These are phyloP conservation scores for Aleiodes leptofemur DNA, from an alignment of 2,888 invertebrate species.

Conservation along the genomic window DNA sequence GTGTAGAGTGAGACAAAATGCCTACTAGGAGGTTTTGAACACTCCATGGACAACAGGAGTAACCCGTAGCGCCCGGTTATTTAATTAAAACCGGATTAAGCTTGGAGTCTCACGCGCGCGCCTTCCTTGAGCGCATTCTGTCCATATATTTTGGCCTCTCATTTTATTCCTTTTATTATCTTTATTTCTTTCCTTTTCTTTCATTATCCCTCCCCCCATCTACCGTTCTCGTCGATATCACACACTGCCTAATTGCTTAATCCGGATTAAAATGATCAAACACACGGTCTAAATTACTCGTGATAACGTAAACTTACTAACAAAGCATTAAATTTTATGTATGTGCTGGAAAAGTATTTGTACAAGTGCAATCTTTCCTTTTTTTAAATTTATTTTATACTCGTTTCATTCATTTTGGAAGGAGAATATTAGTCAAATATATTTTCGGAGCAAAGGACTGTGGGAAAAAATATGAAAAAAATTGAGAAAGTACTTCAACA, in stretches of 20 bases:
- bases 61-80: conserved; percentile 58
- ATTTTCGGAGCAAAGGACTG: too few relatives aligned
- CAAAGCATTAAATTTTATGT: conserved; percentile 2
- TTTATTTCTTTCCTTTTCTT: conserved; percentile 31
- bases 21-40: conserved; percentile 17
- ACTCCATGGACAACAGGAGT: conserved; percentile 19
- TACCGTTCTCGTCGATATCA: conserved; percentile 37
- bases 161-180: conserved; percentile 16
- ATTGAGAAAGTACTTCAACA: too few relatives aligned
- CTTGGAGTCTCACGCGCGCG: conserved; percentile 23
- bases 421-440: too few relatives aligned
- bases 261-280: conserved; percentile 61
- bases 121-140: conserved; percentile 31
- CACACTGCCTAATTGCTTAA: conserved; percentile 64
- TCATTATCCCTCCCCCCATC: too few relatives aligned
- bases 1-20: conserved; percentile 1
- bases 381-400: too few relatives aligned
- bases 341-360: not conserved
- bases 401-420: not conserved
- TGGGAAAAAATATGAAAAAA: too few relatives aligned
- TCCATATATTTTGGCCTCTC: conserved; percentile 5
- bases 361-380: too few relatives aligned
- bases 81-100: conserved; percentile 73
- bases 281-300: conserved; percentile 18
- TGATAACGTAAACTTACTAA: conserved; percentile 1